Conservation (phyloP, 1,140 invertebrate species). For the Cotesia glomerata region DNA sequence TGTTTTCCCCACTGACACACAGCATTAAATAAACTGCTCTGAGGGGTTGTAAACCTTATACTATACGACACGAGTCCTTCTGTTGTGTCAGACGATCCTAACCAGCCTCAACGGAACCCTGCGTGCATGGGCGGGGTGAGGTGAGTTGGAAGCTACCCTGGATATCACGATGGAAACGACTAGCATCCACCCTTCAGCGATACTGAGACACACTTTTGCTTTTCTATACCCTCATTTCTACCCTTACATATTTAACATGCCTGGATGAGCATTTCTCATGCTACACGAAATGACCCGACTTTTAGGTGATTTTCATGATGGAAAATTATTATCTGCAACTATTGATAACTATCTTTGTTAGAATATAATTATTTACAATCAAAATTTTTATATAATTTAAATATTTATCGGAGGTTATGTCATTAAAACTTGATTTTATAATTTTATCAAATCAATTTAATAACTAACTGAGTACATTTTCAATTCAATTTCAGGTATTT, state of each 20-base stretch:
- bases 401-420: too few species aligned
- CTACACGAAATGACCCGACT: too few species aligned
- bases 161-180: constrained; percentile 13
- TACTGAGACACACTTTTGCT: constrained; percentile 19
- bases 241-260: background rate
- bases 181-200: background rate
- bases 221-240: background rate
- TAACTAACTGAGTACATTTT: too few species aligned
- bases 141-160: background rate
- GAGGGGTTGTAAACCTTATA: constrained; percentile 48
- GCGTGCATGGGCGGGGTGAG: constrained; percentile 18
- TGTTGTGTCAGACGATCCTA: constrained; percentile 6
- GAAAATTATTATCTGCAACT: too few species aligned
- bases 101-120: constrained; percentile 15
- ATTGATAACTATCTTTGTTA: too few species aligned
- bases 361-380: too few species aligned
- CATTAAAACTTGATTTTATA: too few species aligned
- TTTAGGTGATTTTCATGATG: too few species aligned
- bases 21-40: constrained; percentile 25
- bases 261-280: too few species aligned
- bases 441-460: too few species aligned
- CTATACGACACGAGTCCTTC: background rate
- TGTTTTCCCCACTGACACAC: constrained; percentile 29
- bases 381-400: too few species aligned
- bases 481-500: too few species aligned